Evolutionary conservation across 1,140 invertebrate species (phyloP).

Genomic region (Bombus superbus): DNA sequence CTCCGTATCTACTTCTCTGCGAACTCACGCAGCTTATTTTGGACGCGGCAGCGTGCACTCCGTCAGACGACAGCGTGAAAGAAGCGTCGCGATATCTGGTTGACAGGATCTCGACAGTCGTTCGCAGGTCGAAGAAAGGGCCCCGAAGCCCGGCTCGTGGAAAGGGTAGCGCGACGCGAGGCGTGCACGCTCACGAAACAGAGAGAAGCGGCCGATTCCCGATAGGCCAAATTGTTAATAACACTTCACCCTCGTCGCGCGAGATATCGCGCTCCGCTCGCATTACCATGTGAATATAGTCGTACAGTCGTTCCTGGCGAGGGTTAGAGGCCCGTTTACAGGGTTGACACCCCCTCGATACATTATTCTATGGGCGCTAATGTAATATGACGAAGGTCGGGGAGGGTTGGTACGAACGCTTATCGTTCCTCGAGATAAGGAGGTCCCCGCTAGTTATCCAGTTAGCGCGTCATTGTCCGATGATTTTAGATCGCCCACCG

Average conservation of each 20-base stretch:
- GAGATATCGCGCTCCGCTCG: conserved; percentile 76
- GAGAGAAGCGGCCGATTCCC: conserved; percentile 39
- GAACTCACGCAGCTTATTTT: not conserved
- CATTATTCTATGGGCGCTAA: conserved; percentile 80
- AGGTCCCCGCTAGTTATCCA: conserved; percentile 80
- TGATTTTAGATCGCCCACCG: conserved; percentile 80
- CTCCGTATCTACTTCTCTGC: not conserved
- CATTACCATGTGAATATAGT: conserved; percentile 83
- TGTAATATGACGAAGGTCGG: conserved; percentile 78
- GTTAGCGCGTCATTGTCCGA: conserved; percentile 81
- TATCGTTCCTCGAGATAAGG: conserved; percentile 79
- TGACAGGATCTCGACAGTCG: conserved; percentile 50
- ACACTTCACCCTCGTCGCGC: conserved; percentile 75
- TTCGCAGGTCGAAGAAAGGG: conserved; percentile 45
- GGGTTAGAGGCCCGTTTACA: conserved; percentile 60
- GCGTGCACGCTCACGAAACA: conserved; percentile 15
- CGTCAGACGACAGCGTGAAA: not conserved
- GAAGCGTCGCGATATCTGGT: conserved; percentile 27
- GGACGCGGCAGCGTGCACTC: not conserved
- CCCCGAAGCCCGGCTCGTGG: not conserved
- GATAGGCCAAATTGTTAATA: conserved; percentile 81
- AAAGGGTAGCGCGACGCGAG: conserved; percentile 1
- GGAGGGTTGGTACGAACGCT: conserved; percentile 58
- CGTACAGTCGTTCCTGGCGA: conserved; percentile 55
- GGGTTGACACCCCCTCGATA: conserved; percentile 70